These are phyloP conservation scores for Peromyscus polionotus DNA, from an alignment of 2,113 vertebrate species.

Conservation along the genomic window DNA sequence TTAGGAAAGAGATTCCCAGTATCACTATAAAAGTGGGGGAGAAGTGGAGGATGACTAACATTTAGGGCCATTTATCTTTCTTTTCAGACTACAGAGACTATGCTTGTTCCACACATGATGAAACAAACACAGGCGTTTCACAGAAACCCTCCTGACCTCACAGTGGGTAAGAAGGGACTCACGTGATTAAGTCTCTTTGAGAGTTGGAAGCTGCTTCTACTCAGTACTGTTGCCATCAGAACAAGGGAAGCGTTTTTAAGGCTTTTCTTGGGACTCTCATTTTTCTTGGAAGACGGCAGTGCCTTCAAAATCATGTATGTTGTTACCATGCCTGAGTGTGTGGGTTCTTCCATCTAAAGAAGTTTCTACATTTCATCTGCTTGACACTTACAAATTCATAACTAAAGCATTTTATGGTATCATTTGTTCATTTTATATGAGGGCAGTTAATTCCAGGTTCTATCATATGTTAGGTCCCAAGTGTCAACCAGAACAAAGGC, in stretches of 20 bases:
- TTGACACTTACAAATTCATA: not conserved
- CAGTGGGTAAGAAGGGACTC: not conserved
- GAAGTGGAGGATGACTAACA: conserved; percentile 50
- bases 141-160: not conserved
- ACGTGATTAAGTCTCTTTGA: not conserved
- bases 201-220: not conserved
- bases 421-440: not conserved
- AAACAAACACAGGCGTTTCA: conserved; percentile 21
- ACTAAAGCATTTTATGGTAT: not conserved
- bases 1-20: conserved; percentile 60
- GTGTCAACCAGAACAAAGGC: not conserved
- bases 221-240: not conserved
- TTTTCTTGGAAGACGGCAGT: conserved; percentile 14
- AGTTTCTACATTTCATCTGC: conserved; percentile 24
- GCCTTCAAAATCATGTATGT: not conserved
- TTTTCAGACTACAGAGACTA: conserved; percentile 35
- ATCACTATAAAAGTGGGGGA: conserved; percentile 56
- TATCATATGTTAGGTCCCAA: not conserved
- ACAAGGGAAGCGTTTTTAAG: not conserved
- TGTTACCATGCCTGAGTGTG: not conserved
- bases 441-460: not conserved
- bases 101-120: not conserved
- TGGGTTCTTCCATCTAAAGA: not conserved
- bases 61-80: conserved; percentile 50
- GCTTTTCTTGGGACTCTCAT: conserved; percentile 14